phyloP scores from a whole-genome alignment of 1,140 invertebrate species.

The Eupristina koningsbergeri region DNA sequence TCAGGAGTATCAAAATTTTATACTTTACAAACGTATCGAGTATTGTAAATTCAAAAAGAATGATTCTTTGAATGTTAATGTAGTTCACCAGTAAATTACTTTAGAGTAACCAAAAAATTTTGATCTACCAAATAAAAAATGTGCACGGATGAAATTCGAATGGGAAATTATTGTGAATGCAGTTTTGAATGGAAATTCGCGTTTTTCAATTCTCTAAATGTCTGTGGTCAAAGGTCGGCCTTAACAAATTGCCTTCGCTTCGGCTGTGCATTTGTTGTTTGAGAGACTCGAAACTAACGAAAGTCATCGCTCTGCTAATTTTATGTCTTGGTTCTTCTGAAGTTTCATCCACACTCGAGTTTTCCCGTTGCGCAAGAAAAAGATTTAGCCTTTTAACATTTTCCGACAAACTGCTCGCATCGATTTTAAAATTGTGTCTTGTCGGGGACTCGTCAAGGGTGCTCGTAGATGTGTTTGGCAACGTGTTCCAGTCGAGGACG shows the following conservation, averaged over 20 bases:
- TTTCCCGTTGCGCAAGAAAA: constrained; percentile 58
- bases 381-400: constrained; percentile 63
- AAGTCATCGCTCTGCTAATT: constrained; percentile 39
- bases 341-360: background rate
- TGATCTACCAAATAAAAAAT: too few species aligned
- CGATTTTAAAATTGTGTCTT: constrained; percentile 54
- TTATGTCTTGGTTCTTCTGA: background rate
- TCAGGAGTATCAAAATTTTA: too few species aligned
- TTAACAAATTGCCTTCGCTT: constrained; percentile 32
- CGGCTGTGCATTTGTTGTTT: constrained; percentile 38
- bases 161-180: too few species aligned
- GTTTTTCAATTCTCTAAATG: background rate
- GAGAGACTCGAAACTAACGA: constrained; percentile 62
- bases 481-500: constrained; percentile 48
- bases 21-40: too few species aligned
- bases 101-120: too few species aligned
- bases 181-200: constrained; percentile 9
- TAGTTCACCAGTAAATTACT: too few species aligned
- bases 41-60: too few species aligned
- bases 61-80: too few species aligned
- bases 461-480: constrained; percentile 45
- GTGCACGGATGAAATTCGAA: too few species aligned
- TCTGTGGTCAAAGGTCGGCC: background rate
- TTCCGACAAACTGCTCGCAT: constrained; percentile 63
- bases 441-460: constrained; percentile 28